These are phyloP conservation scores for Gymnoscopelus braueri DNA, from an alignment of 2,797 vertebrate species.

Conservation along the genomic window DNA sequence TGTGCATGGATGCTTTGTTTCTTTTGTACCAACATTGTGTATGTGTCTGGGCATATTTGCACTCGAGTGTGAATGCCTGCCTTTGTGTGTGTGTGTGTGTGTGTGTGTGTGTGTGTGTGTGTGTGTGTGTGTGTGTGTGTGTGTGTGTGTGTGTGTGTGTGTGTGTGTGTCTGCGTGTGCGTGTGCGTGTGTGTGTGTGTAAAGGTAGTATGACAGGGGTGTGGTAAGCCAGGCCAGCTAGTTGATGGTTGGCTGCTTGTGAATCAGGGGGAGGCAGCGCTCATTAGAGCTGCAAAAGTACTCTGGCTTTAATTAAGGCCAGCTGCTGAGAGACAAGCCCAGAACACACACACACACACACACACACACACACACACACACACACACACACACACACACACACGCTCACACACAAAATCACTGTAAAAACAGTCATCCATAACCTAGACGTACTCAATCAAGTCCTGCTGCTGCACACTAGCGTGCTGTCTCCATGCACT, in stretches of 20 bases:
- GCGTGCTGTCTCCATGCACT: constrained; percentile 59
- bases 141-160: constrained; percentile 12
- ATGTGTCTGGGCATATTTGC: constrained; percentile 6
- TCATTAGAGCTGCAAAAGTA: constrained; percentile 78
- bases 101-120: constrained; percentile 7
- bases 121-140: neutral
- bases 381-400: constrained; percentile 31
- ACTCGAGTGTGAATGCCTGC: neutral
- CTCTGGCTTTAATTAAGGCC: constrained; percentile 80
- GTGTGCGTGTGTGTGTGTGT: constrained; percentile 20
- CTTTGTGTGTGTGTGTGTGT: constrained; percentile 14
- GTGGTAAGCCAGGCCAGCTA: constrained; percentile 54
- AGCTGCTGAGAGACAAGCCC: constrained; percentile 77
- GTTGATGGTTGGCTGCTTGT: constrained; percentile 87
- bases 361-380: constrained; percentile 15
- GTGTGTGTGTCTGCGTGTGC: neutral
- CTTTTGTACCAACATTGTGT: neutral
- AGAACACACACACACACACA: constrained; percentile 51
- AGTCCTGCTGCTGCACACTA: constrained; percentile 55
- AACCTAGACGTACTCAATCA: constrained; percentile 70
- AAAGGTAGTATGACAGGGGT: constrained; percentile 9
- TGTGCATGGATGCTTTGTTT: too few species aligned
- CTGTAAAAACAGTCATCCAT: constrained; percentile 79
- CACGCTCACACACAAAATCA: constrained; percentile 63
- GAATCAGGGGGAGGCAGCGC: constrained; percentile 74